Conservation (phyloP, 2,113 vertebrate genomes). For the Engraulis encrasicolus region DNA sequence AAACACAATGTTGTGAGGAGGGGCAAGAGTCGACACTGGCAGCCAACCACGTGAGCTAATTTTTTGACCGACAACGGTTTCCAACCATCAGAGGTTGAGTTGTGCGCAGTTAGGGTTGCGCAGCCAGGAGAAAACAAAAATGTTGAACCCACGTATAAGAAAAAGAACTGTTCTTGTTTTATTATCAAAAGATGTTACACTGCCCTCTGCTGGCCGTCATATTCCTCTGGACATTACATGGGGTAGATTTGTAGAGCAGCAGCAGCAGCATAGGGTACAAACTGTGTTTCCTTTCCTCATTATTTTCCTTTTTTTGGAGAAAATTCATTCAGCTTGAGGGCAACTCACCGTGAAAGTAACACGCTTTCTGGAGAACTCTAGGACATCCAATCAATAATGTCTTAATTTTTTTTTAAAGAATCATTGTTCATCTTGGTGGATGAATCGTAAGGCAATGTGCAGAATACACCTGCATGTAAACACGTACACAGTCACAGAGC, state of each 20-base stretch:
- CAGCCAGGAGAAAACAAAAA: no score
- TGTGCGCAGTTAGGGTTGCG: no score
- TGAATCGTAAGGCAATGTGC: neutral
- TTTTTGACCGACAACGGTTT: no score
- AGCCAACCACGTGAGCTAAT: no score
- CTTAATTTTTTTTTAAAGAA: neutral
- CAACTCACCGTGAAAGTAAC: neutral
- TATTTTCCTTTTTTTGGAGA: neutral
- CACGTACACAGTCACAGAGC: no score
- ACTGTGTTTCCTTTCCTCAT: neutral
- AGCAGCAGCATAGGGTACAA: neutral
- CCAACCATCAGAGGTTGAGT: no score
- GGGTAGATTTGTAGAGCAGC: neutral
- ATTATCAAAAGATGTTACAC: slow-evolving; percentile 37
- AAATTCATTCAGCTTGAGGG: no score
- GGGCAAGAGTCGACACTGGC: no score
- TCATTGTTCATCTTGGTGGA: neutral
- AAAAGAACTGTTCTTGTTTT: neutral
- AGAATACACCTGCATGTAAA: no score
- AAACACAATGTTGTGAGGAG: no score
- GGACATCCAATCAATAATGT: neutral
- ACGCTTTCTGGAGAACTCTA: neutral
- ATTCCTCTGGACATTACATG: neutral
- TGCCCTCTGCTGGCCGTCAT: slow-evolving; percentile 60
- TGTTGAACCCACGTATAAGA: no score